These are phyloP conservation scores for Tarsius wallacei DNA, from an alignment of 2,797 vertebrate species.

Conservation along the genomic window DNA sequence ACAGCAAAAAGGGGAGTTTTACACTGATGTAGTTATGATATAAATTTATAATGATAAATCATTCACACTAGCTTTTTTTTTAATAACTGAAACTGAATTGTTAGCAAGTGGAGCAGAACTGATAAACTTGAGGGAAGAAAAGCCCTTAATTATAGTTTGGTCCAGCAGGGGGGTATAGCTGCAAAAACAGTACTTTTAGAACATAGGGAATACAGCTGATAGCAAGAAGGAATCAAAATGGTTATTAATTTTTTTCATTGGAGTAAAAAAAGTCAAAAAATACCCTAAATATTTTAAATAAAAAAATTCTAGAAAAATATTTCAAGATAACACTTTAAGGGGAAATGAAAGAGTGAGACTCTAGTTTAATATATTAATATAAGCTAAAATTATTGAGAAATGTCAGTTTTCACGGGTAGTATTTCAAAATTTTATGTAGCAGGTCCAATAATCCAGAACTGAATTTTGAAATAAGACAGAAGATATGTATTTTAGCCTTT, in stretches of 20 bases:
- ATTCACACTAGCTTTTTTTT: constrained; percentile 19
- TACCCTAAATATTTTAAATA: background rate
- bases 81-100: background rate
- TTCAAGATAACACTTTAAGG: background rate
- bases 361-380: background rate
- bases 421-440: background rate
- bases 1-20: constrained; percentile 54
- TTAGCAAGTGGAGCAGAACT: background rate
- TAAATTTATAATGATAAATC: constrained; percentile 66
- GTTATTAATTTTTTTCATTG: background rate
- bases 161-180: background rate
- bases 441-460: background rate
- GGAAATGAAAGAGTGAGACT: background rate
- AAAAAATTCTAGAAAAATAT: background rate
- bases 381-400: background rate
- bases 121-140: background rate
- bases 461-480: background rate
- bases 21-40: constrained; percentile 19
- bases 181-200: background rate
- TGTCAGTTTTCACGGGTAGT: constrained; percentile 7
- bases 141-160: background rate
- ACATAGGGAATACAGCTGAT: background rate
- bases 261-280: background rate
- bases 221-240: background rate
- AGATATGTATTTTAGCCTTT: background rate